Base-by-base conservation (phyloP, 2,797 vertebrate species). In the Galaxias olidus region DNA sequence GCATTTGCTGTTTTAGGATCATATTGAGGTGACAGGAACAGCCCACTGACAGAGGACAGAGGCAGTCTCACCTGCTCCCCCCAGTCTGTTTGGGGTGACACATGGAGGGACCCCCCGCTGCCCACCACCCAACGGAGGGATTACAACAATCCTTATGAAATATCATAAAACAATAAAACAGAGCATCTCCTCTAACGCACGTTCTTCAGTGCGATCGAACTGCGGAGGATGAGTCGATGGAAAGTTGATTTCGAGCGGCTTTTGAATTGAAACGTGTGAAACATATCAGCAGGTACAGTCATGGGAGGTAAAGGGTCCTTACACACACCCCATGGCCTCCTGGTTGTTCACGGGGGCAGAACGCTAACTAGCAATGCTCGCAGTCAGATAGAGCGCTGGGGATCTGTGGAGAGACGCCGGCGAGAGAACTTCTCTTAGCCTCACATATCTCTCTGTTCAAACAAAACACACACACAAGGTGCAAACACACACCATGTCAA, bases 1-100 rank as follows among this genome's bases (percentile, higher is more conserved):
- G 68, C 80, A 80, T 90, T 91, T 89, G 89, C 88, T 93, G 86
- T 91, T 90, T 90, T 90, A 90, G 87, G 90, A 91, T 92, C 91
- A 91, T 90, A 91, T 92, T 91, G 89, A 84, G 80, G 87, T 86
- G 84, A 85, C 76, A 88, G 81, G 90, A 91, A 91, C 90, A 88
- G 90, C 87, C 88, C 88, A 89, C 85, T 82, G 89, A 90, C 85
- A 83, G 80, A 73, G 71, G 83, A 87, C 84, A 75, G 69, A 74
- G 78, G 80, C 59, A 42, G 19, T 74, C 78, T 90, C 87, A 91
- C 89, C 87, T 86, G 86, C 89, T 89, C 70, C 71, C 82, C 86
- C 85, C 75, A 83, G 91, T 91, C 73, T 84, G 81, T 80, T 86
- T 30, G 30, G 30, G 30, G 30, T 30, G 30, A 30, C 68, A 64